Evolutionary conservation across 2,888 invertebrate genomes (phyloP).

Genomic region (Dromius quadrimaculatus): DNA sequence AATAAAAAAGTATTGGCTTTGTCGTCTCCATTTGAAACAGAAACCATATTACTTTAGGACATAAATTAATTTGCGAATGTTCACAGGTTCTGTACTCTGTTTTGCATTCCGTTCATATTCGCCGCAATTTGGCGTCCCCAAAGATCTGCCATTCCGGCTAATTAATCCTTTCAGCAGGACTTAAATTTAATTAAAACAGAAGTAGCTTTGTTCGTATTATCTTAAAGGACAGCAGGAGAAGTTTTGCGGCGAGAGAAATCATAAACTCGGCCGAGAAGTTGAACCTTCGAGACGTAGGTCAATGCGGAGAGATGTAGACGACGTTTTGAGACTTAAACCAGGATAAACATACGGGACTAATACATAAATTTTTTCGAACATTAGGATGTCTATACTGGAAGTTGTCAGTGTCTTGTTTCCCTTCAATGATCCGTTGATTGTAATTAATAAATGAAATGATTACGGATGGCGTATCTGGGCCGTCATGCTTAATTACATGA

Average conservation of each 20-base stretch:
- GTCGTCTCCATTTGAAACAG: conserved; percentile 29
- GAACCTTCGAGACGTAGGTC: not conserved
- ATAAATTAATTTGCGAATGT: conserved; percentile 44
- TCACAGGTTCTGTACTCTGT: conserved; percentile 37
- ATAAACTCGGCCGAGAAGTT: conserved; percentile 16
- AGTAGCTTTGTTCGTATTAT: conserved; percentile 50
- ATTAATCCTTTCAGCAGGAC: conserved; percentile 50
- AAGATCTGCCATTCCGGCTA: conserved; percentile 49
- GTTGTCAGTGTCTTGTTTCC: conserved; percentile 4
- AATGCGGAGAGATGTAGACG: conserved; percentile 12
- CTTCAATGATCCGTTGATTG: conserved; percentile 35
- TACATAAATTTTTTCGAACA: too few species aligned
- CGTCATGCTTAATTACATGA: conserved; percentile 42
- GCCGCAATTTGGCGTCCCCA: conserved; percentile 41
- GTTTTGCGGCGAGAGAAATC: conserved; percentile 28
- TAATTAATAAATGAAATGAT: conserved; percentile 45
- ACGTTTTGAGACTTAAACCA: too few species aligned
- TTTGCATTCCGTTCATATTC: conserved; percentile 47
- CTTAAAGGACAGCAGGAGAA: conserved; percentile 46
- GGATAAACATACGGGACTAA: too few species aligned
- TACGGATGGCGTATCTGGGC: conserved; percentile 41
- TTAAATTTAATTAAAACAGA: conserved; percentile 51
- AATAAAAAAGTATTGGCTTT: conserved; percentile 44
- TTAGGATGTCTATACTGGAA: not conserved
- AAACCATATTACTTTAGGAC: conserved; percentile 44